Evolutionary conservation across 1,140 invertebrate species (phyloP).

Genomic region (Aphelenchoides avenae): DNA sequence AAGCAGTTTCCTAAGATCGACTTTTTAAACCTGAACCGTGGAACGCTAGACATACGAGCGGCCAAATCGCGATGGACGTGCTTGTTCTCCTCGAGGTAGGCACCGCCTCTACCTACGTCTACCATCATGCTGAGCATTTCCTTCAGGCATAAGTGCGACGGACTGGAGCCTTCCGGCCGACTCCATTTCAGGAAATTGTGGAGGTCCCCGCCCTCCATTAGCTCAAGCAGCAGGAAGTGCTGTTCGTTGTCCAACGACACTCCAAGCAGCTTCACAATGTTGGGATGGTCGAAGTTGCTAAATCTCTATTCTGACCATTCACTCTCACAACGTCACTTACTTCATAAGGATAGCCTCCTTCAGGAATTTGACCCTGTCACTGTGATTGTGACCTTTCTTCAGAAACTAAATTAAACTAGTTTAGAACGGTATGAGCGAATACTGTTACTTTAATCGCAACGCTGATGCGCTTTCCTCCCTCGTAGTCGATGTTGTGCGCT

Average conservation of each 20-base stretch:
- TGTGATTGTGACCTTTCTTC: conserved; percentile 80
- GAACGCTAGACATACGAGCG: too few species aligned
- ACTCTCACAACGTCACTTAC: too few species aligned
- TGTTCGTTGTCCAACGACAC: conserved; percentile 78
- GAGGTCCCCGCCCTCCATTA: conserved; percentile 93
- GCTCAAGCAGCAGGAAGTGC: conserved; percentile 85
- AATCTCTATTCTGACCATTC: too few species aligned
- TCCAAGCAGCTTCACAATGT: conserved; percentile 84
- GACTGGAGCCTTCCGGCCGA: conserved; percentile 42
- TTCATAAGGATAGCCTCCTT: conserved; percentile 94
- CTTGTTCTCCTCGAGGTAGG: conserved; percentile 69
- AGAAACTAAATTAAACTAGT: too few species aligned
- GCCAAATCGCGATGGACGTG: conserved; percentile 90
- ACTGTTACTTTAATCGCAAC: too few species aligned
- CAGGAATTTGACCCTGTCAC: conserved; percentile 88
- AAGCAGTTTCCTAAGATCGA: too few species aligned
- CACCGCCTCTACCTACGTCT: conserved; percentile 85
- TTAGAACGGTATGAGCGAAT: too few species aligned
- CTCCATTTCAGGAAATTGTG: conserved; percentile 73
- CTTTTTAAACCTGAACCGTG: too few species aligned
- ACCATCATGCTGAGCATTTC: conserved; percentile 86
- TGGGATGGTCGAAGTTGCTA: conserved; percentile 86
- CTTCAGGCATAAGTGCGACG: conserved; percentile 67
- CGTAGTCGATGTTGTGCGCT: too few species aligned
- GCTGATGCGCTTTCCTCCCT: too few species aligned